These are phyloP conservation scores for Hafferia zeledoni DNA, from an alignment of 2,797 vertebrate species.

Conservation along the genomic window DNA sequence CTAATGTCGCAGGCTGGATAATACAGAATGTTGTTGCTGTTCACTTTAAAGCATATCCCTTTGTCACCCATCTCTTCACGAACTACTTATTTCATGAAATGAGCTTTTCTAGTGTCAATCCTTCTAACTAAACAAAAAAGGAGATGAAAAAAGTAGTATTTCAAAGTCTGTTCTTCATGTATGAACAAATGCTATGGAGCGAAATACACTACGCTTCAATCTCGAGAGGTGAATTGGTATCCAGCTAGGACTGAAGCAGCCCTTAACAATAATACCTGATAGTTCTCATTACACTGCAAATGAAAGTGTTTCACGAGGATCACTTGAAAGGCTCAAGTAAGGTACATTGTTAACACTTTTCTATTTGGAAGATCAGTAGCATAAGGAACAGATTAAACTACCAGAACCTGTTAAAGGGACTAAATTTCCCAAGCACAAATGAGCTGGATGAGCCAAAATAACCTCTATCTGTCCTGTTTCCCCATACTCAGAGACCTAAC, in stretches of 20 bases:
- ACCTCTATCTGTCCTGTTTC: neutral
- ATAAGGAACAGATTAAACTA: constrained; percentile 63
- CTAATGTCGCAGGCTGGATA: constrained; percentile 9
- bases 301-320: constrained; percentile 61
- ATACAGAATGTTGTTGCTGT: constrained; percentile 43
- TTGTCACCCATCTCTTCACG: constrained; percentile 51
- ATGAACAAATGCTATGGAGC: constrained; percentile 50
- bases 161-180: constrained; percentile 53
- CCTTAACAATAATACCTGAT: constrained; percentile 68
- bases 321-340: constrained; percentile 65
- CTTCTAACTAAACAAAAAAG: constrained; percentile 49
- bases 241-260: constrained; percentile 61
- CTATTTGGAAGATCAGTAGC: constrained; percentile 40
- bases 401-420: constrained; percentile 8
- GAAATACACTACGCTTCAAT: constrained; percentile 52
- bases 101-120: constrained; percentile 50
- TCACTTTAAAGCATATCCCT: constrained; percentile 48
- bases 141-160: constrained; percentile 40
- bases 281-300: constrained; percentile 65
- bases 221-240: constrained; percentile 55
- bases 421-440: constrained; percentile 4
- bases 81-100: constrained; percentile 55
- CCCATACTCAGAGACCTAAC: neutral
- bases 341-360: constrained; percentile 64
- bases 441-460: constrained; percentile 6